Percentiles rank a stretch among this genome's conserved stretches.
phyloP scores from a whole-genome alignment of 2,888 invertebrate genomes.

The Acleris laterana region DNA sequence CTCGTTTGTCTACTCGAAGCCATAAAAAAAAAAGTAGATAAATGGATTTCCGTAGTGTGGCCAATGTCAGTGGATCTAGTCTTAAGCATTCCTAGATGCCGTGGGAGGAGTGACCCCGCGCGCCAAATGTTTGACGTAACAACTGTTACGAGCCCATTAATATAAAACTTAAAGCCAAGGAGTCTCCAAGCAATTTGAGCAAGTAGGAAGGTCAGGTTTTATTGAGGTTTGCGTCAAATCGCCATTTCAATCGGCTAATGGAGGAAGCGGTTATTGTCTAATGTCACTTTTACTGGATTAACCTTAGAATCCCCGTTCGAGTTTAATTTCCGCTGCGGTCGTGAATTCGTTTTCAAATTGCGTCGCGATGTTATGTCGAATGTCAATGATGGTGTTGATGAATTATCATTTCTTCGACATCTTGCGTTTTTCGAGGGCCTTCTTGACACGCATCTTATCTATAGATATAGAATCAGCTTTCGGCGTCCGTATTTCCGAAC shows the following conservation, averaged over 20 bases:
- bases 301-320: constrained; percentile 11
- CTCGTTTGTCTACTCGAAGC: no score
- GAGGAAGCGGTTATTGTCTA: constrained; percentile 40
- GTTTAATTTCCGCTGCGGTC: constrained; percentile 17
- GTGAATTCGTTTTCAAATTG: not conserved
- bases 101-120: constrained; percentile 64
- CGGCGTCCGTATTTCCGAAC: no score
- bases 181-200: constrained; percentile 65
- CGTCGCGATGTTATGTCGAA: no score
- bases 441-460: no score
- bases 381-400: no score
- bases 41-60: not conserved
- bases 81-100: constrained; percentile 31
- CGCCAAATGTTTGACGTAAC: constrained; percentile 65
- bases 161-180: constrained; percentile 48
- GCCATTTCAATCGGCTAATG: constrained; percentile 44
- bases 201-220: constrained; percentile 69
- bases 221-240: constrained; percentile 54
- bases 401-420: no score
- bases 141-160: constrained; percentile 47
- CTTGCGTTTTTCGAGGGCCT: no score
- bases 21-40: no score
- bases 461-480: no score
- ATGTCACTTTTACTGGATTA: constrained; percentile 28
- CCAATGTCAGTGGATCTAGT: not conserved